Conservation (phyloP, 2,888 invertebrate genomes). For the Epistrophe eligans region DNA sequence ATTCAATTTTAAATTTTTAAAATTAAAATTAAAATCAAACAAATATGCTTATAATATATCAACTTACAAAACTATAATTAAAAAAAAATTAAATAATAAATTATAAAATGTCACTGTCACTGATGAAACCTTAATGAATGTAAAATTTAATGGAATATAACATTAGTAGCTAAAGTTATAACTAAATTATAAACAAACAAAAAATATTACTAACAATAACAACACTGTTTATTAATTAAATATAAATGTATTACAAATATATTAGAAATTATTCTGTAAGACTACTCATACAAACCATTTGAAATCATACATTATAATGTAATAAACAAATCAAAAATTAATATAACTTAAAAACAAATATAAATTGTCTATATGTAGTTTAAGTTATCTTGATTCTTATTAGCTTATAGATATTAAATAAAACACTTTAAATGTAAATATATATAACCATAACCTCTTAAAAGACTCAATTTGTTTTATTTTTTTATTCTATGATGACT, state of each 20-base stretch:
- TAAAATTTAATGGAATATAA: slow-evolving; percentile 39
- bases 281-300: slow-evolving; percentile 28
- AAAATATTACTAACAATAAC: background rate
- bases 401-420: slow-evolving; percentile 1
- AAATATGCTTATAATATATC: slow-evolving; percentile 3
- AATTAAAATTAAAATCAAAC: background rate
- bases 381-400: slow-evolving; percentile 26
- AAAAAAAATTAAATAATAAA: background rate
- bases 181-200: background rate
- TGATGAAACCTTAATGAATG: slow-evolving; percentile 35
- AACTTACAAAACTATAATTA: background rate
- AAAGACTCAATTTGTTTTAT: background rate
- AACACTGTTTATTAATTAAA: slow-evolving; percentile 21
- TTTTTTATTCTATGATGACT: background rate
- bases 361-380: slow-evolving; percentile 21
- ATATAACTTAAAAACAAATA: background rate
- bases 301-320: background rate
- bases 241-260: slow-evolving; percentile 31
- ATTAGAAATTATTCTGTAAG: slow-evolving; percentile 19
- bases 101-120: slow-evolving; percentile 39
- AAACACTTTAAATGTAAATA: slow-evolving; percentile 50
- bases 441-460: slow-evolving; percentile 25
- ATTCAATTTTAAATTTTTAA: slow-evolving; percentile 9
- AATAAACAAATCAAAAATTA: background rate
- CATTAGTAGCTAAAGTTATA: background rate